Evolutionary conservation across 2,888 invertebrate genomes (phyloP), one percentile per base, ranked within the genome.

Genomic region (Ichneumoninae sp.): DNA sequence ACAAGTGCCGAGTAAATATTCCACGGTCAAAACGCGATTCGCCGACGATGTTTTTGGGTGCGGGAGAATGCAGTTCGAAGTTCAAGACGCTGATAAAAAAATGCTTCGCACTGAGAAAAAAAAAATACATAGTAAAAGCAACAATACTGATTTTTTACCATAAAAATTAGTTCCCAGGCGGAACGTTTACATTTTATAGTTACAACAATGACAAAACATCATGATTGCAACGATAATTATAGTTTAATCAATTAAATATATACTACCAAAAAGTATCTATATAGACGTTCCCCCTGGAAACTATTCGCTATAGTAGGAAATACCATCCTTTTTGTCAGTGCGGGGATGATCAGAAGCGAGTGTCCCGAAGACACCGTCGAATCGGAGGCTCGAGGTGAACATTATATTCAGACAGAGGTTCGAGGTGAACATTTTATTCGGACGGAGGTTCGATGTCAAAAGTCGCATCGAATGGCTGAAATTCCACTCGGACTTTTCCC

Each of bases 1-100:
- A 74, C 85, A 87, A 90, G 88, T 89, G 89, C 86, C 89, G 70
- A 73, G 86, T 81, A 89, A 89, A 90, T 85, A 90, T 26, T 52
- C 74, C 68, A 79, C 69, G 77, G 69, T 8, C 36, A 63, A 50
- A 33, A 50, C 40, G 22, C 40, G 52, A 77, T 36, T 7, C 30
- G 44, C 77, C 44, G 16, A 60, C 77, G 47, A n/a, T 47, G 47
- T 76, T 57, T 22, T 22, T 66, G 16, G 16, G 4, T 40, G 71
- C 13, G 10, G 19, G 26, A n/a, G 63, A 47, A 30, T 63, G 47
- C 13, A 60, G 57, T 30, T 30, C 44, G 47, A 36, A 65, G 30
- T 47, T 63, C 50, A 30, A 26, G 26, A 19, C 33, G 50, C 33
- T 63, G 63, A 74, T 65, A 47, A 30, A 65, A 65, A 65, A 63